phyloP scores from a whole-genome alignment of 2,113 vertebrate species.

The Brachypteracias leptosomus region DNA sequence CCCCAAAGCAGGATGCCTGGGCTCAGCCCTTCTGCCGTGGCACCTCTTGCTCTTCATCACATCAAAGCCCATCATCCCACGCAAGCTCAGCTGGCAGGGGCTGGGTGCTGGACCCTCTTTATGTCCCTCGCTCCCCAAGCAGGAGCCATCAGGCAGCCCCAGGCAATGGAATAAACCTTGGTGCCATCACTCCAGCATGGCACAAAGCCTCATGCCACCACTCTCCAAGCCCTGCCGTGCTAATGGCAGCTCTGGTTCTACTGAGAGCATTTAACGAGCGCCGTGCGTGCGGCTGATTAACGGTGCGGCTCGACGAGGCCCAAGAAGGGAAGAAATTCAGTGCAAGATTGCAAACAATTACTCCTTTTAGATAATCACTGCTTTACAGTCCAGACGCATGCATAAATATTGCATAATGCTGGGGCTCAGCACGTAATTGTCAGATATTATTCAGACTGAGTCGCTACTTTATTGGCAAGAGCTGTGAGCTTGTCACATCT shows the following conservation, averaged over 20 bases:
- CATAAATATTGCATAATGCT: constrained; percentile 64
- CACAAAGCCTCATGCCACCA: neutral
- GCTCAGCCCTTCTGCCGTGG: neutral
- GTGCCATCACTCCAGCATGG: neutral
- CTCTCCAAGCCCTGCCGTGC: neutral
- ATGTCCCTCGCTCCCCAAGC: neutral
- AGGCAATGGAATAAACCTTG: neutral
- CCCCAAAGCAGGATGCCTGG: neutral
- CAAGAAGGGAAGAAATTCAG: constrained; percentile 30
- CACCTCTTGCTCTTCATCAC: neutral
- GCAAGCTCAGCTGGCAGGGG: neutral
- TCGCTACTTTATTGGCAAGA: neutral
- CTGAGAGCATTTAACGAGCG: constrained; percentile 26
- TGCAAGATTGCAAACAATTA: constrained; percentile 59
- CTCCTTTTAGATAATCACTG: constrained; percentile 68
- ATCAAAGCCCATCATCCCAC: neutral
- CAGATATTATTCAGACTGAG: constrained; percentile 57
- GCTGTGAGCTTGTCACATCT: constrained; percentile 23
- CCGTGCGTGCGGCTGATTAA: constrained; percentile 27
- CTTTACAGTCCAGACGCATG: constrained; percentile 58
- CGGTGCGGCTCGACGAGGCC: constrained; percentile 27
- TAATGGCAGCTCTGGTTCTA: constrained; percentile 42
- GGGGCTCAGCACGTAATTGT: constrained; percentile 59
- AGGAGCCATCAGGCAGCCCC: neutral
- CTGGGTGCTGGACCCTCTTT: neutral